Evolutionary conservation across 2,888 invertebrate genomes (phyloP).

Genomic region (Mermis nigrescens): DNA sequence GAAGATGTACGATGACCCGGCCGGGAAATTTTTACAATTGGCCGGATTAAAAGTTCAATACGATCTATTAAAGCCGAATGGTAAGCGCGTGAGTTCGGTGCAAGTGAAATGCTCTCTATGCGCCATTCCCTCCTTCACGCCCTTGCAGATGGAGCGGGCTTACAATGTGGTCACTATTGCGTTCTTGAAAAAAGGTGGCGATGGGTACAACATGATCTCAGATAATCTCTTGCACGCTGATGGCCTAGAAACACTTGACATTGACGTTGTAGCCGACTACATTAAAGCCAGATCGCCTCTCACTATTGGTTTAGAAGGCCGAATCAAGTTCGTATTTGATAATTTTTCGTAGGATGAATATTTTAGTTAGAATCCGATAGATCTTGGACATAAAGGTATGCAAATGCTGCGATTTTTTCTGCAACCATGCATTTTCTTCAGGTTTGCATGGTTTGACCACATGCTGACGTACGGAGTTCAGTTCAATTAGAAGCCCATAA

Average conservation of each 20-base stretch:
- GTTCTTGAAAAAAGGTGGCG: conserved; percentile 54
- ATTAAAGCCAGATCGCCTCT: conserved; percentile 13
- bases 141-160: conserved; percentile 39
- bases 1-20: conserved; percentile 31
- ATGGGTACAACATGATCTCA: conserved; percentile 45
- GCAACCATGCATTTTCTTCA: too few relatives aligned
- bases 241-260: conserved; percentile 18
- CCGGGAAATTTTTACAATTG: conserved; percentile 60
- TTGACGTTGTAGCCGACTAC: conserved; percentile 16
- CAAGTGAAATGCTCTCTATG: conserved; percentile 51
- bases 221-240: conserved; percentile 23
- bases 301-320: conserved; percentile 14
- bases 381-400: too few relatives aligned
- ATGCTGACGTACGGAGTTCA: too few relatives aligned
- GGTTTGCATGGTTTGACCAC: too few relatives aligned
- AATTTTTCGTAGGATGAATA: too few relatives aligned
- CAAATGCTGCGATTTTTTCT: too few relatives aligned
- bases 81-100: conserved; percentile 46
- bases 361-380: too few relatives aligned
- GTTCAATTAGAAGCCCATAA: too few relatives aligned
- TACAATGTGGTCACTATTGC: conserved; percentile 49
- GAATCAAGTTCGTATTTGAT: background rate
- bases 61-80: conserved; percentile 44
- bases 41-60: conserved; percentile 41
- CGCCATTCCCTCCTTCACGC: conserved; percentile 42